Evolutionary conservation across 2,888 invertebrate species (phyloP), one percentile per base, ranked within the genome.

Genomic region (Platycnemis pennipes): DNA sequence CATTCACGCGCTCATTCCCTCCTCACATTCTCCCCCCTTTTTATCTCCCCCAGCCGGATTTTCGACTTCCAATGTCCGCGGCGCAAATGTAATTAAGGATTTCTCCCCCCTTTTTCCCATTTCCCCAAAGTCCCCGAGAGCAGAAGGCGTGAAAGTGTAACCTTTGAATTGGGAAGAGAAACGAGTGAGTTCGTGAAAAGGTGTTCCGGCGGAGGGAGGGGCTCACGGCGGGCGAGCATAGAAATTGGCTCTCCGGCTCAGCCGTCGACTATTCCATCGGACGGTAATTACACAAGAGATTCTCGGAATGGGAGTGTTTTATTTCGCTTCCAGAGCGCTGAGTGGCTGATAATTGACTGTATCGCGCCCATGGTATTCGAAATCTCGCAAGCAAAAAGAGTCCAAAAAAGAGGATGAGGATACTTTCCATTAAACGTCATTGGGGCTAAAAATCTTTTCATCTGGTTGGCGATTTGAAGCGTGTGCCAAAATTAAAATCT

Each of bases 31-130:
- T 44, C 63, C 22, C n/a, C 31, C 56, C 42, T 22, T 91, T 91
- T 91, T 91, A 31, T 77, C 37, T 37, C 37, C 77, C 8, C 8
- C 37, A 91, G 69, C 42, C 45, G 44, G 91, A 56, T 91, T 91
- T 91, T 91, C 91, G 42, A 44, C 91, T 63, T 44, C 44, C 26
- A 63, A 26, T 63, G 5, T 31, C 63, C n/a, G 16, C 22, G 42
- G 42, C 22, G 63, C 11, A 44, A 42, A 56, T 63, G 91, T 63
- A 45, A 44, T 77, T 77, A 77, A 77, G 77, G 37, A 8, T 37
- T 26, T 16, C 56, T 42, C 46, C 45, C 31, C 8, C n/a, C 26
- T 42, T 13, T 19, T 91, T 91, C 44, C 44, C 49, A 31, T 31
- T 13, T 63, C n/a, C 3, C n/a, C 26, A 31, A 7, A n/a, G 37